Percentiles rank a stretch among this genome's conserved stretches.
Evolutionary conservation across 2,113 vertebrate genomes (phyloP).

Genomic region (Sinosuthora webbiana): DNA sequence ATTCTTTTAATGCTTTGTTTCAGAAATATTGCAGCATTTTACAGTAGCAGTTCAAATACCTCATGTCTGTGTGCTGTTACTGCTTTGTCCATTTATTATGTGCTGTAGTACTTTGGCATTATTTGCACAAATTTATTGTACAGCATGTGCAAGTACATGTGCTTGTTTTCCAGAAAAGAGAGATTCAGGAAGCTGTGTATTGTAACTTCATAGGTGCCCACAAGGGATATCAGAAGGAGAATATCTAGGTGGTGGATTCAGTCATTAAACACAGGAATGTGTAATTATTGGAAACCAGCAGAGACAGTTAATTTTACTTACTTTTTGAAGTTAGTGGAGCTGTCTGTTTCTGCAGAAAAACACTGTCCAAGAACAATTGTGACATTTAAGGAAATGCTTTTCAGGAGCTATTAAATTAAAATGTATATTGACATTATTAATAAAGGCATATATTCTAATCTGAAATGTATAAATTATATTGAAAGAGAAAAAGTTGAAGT

Average conservation of each 20-base stretch:
- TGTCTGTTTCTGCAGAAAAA: not conserved
- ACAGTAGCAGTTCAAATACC: not conserved
- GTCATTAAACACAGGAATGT: not conserved
- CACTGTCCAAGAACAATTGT: not conserved
- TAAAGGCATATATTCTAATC: not conserved
- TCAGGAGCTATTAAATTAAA: not conserved
- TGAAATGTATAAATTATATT: constrained; percentile 4
- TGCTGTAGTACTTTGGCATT: not conserved
- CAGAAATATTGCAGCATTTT: not conserved
- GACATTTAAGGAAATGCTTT: not conserved
- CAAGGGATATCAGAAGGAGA: not conserved
- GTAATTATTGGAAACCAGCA: not conserved
- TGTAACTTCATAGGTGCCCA: not conserved
- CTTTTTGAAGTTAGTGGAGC: constrained; percentile 9
- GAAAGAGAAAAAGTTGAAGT: not conserved
- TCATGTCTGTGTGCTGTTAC: not conserved
- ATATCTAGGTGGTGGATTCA: not conserved
- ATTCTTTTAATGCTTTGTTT: constrained; percentile 4
- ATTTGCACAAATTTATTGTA: not conserved
- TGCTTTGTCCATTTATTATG: not conserved
- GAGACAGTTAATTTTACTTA: constrained; percentile 1
- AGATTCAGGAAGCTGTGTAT: not conserved
- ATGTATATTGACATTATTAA: constrained; percentile 1
- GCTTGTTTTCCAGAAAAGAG: not conserved
- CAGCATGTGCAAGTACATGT: not conserved